Percentiles rank a stretch among this genome's conserved stretches.
Evolutionary conservation across 2,797 vertebrate species (phyloP).

Genomic region (Pristis pectinata): DNA sequence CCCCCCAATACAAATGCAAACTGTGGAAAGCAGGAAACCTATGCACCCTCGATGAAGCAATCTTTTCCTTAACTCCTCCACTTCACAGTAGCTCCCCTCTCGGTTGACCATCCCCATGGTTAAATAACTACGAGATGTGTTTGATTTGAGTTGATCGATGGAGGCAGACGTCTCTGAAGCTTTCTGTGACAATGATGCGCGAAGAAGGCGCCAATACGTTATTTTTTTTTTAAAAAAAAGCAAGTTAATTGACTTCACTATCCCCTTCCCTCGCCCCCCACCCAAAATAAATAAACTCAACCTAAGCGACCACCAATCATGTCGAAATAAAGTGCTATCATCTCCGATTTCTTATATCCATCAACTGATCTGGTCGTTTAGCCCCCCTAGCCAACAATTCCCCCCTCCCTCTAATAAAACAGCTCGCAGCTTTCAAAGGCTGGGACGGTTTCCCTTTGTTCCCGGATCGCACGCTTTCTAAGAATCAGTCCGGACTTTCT

Average conservation of each 20-base stretch:
- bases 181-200: slow-evolving; percentile 1
- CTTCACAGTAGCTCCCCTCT: not conserved
- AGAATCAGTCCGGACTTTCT: not conserved
- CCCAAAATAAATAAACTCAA: not conserved
- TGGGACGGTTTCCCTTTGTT: slow-evolving; percentile 32
- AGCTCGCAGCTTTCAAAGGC: not conserved
- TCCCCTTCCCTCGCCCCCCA: not conserved
- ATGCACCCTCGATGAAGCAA: not conserved
- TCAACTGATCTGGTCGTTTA: not conserved
- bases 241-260: not conserved
- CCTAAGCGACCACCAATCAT: not conserved
- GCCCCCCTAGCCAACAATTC: no score
- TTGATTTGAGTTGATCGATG: not conserved
- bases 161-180: not conserved
- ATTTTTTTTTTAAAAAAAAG: not conserved
- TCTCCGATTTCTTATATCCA: not conserved
- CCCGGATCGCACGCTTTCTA: slow-evolving; percentile 20
- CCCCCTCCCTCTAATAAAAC: not conserved
- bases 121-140: not conserved
- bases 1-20: not conserved
- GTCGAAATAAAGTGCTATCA: not conserved
- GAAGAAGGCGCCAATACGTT: not conserved
- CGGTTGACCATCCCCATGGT: not conserved
- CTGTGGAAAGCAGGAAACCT: not conserved
- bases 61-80: not conserved